A percentile compares a stretch with the other conserved stretches of the same genome.
Conservation (phyloP, 2,797 vertebrate species). For the Psittacula echo region DNA sequence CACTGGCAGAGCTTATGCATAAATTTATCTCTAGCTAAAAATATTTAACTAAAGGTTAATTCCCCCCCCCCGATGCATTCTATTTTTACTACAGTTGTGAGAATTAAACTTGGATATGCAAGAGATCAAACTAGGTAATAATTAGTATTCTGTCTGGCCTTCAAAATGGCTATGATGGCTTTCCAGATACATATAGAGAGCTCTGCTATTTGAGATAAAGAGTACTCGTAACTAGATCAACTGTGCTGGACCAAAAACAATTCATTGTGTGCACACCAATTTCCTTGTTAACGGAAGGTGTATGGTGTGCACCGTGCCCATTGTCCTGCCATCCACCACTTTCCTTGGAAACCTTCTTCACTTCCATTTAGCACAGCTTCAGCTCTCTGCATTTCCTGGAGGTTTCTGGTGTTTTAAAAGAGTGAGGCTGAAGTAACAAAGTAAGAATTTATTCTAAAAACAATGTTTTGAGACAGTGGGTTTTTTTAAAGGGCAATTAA, state of each 20-base stretch:
- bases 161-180: background rate
- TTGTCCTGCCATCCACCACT: background rate
- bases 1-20: background rate
- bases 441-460: background rate
- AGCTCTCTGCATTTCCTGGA: background rate
- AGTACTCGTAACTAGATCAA: background rate
- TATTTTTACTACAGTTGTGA: background rate
- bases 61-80: background rate
- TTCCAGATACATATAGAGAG: background rate
- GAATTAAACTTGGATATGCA: background rate
- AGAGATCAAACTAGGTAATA: background rate
- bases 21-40: background rate
- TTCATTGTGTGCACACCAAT: background rate
- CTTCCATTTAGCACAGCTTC: background rate
- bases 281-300: background rate
- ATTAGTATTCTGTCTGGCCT: background rate
- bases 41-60: background rate
- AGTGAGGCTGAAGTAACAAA: background rate
- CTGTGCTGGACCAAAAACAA: background rate
- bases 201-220: background rate
- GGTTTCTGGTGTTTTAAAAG: background rate
- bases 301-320: accelerated
- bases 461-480: background rate
- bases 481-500: conserved; percentile 5
- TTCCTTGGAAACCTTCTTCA: background rate